Conservation (phyloP, 2,888 invertebrate species). For the Troglohyphantes excavatus region DNA sequence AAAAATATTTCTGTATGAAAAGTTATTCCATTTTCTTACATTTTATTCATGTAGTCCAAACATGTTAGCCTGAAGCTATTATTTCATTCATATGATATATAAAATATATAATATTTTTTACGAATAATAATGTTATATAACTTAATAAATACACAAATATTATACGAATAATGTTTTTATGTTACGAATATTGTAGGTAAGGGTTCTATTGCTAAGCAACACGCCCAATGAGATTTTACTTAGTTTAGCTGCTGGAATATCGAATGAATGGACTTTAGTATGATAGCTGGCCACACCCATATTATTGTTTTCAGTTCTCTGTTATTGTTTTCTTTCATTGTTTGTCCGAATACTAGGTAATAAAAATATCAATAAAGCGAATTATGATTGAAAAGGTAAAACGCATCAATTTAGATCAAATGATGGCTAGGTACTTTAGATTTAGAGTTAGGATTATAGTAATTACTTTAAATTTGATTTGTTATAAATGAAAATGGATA, state of each 20-base stretch:
- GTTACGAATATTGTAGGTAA: not conserved
- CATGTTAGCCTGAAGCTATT: too few species aligned
- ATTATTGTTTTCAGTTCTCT: not conserved
- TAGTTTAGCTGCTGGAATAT: not conserved
- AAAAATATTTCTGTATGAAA: too few species aligned
- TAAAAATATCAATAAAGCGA: not conserved
- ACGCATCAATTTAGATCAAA: not conserved
- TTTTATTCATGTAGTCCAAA: too few species aligned
- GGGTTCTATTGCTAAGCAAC: not conserved
- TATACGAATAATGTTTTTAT: not conserved
- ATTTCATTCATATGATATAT: too few species aligned
- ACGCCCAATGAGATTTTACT: conserved; percentile 10
- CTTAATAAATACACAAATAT: too few species aligned
- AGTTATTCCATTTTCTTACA: too few species aligned
- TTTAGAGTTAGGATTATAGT: too few species aligned
- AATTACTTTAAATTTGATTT: too few species aligned
- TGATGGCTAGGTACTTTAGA: too few species aligned
- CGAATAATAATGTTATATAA: too few species aligned
- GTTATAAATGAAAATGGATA: too few species aligned
- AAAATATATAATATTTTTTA: too few species aligned
- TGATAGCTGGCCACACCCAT: conserved; percentile 34
- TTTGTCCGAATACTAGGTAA: not conserved
- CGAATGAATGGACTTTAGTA: not conserved
- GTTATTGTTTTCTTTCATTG: conserved; percentile 10
- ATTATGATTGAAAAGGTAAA: not conserved